Base-by-base conservation (phyloP, 2,113 vertebrate genomes). In the Desmodus rotundus region DNA sequence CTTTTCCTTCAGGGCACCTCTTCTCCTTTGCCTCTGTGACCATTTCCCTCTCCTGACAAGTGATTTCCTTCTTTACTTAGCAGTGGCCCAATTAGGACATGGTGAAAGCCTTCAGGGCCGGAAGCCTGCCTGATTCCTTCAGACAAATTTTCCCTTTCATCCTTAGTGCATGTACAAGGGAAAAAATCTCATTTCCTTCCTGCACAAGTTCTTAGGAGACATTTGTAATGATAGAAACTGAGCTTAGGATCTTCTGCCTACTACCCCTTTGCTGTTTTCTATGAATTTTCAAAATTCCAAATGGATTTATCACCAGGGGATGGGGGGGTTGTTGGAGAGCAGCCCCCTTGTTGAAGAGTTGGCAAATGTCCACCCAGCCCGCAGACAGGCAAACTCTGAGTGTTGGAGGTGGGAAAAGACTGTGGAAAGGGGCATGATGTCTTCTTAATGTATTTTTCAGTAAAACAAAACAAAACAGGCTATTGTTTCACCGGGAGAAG, bases 161-260 rank as follows among this genome's bases (percentile, higher is more conserved):
- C 52, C 58, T 58, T 45, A 91, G 43, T 89, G 56, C 67, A n/a
- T 94, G 81, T 88, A 76, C 14, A 72, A 31, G n/a, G 67, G 19
- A 84, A 93, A 93, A 91, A 91, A 52, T 91, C 31, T 93, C 58
- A 61, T 81, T 94, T 93, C 52, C 54, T 86, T 90, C 36, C 67
- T 36, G 36, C 87, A 28, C 43, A 72, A 74, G 28, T 84, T 93
- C 67, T 90, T 78, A 70, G 56, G 26, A 88, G 67, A 58, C 2
- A 28, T 86, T 81, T 41, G 15, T 54, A 63, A 83, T 17, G 72
- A n/a, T 41, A 82, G 41, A 86, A 95, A 41, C 13, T 58, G 70
- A 63, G 43, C n/a, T 87, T 47, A 58, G 77, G 24, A 38, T 56
- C 58, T 72, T 45, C 17, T 89, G 36, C 14, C 5, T 76, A 5